Evolutionary conservation across 2,113 vertebrate genomes (phyloP).

Genomic region (mouse (Mus musculus)): GRCm39 chr3:147104501-147105000

Average conservation of each 20-base stretch:
- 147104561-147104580: neutral
- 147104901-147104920: too few species aligned
- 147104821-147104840: neutral
- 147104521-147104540: neutral
- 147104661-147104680: neutral
- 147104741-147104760: neutral
- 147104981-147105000: too few species aligned
- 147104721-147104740: constrained; percentile 12
- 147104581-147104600: neutral
- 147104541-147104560: neutral
- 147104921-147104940: too few species aligned
- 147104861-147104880: too few species aligned
- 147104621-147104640: neutral
- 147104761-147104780: constrained; percentile 54
- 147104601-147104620: neutral
- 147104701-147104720: neutral
- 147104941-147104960: too few species aligned
- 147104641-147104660: neutral
- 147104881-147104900: too few species aligned
- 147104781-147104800: constrained; percentile 2
- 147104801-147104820: neutral
- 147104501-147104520: constrained; percentile 31
- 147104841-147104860: too few species aligned
- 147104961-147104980: too few species aligned
- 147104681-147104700: rapidly evolving